Evolutionary conservation across 2,888 invertebrate genomes (phyloP).

Genomic region (Epicampocera succincta): DNA sequence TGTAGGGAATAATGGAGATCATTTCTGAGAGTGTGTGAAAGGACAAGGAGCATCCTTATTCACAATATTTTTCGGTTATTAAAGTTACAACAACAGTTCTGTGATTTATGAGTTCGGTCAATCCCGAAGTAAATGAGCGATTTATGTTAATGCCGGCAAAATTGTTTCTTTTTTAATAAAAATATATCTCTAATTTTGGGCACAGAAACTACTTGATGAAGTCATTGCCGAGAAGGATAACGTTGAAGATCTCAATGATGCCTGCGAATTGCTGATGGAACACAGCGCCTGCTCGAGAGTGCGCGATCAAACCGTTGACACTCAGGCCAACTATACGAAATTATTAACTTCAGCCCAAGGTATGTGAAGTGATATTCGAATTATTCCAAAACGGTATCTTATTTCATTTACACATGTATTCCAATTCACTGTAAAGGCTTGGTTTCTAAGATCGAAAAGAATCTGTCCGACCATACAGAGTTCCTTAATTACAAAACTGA

Average conservation of each 20-base stretch:
- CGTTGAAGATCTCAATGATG: constrained; percentile 92
- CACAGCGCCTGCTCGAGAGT: constrained; percentile 92
- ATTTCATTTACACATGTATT: not conserved
- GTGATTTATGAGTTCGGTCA: not conserved
- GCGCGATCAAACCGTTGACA: constrained; percentile 91
- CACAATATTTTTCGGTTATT: too few relatives aligned
- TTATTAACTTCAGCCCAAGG: constrained; percentile 90
- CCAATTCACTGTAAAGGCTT: constrained; percentile 81
- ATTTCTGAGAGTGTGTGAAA: too few relatives aligned
- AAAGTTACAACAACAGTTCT: too few relatives aligned
- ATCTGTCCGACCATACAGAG: constrained; percentile 94
- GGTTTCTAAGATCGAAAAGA: constrained; percentile 93
- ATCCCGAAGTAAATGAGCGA: not conserved
- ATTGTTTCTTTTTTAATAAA: not conserved
- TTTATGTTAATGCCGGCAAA: not conserved
- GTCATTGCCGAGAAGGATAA: constrained; percentile 89
- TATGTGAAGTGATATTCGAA: constrained; percentile 56
- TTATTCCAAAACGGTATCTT: too few relatives aligned
- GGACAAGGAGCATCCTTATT: too few relatives aligned
- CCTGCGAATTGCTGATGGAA: constrained; percentile 93
- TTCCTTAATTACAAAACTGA: constrained; percentile 93
- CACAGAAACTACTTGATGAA: constrained; percentile 86
- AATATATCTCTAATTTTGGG: constrained; percentile 9
- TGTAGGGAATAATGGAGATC: too few relatives aligned
- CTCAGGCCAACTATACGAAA: constrained; percentile 91